phyloP scores from a whole-genome alignment of 2,888 invertebrate genomes.

The Encarsia formosa region DNA sequence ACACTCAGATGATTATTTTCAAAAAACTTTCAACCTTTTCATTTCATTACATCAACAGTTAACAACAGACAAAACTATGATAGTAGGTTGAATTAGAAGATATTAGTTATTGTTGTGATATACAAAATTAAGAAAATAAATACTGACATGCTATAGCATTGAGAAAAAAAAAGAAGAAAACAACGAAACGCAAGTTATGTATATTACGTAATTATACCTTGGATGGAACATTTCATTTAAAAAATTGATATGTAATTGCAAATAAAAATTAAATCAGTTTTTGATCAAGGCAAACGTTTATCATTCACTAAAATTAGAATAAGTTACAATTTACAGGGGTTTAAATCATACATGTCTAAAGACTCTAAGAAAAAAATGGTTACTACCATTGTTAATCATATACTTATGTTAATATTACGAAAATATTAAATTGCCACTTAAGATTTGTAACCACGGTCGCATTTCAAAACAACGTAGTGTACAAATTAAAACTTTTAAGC shows the following conservation, averaged over 20 bases:
- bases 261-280: conserved; percentile 17
- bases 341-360: too few species aligned
- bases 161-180: conserved; percentile 15
- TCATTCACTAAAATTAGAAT: conserved; percentile 13
- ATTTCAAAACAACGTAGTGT: too few species aligned
- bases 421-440: too few species aligned
- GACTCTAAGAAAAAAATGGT: too few species aligned
- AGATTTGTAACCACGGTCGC: too few species aligned
- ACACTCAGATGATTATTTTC: conserved; percentile 7
- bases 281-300: conserved; percentile 15
- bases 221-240: conserved; percentile 24
- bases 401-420: too few species aligned
- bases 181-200: too few species aligned
- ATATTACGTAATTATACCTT: conserved; percentile 16
- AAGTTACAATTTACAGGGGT: conserved; percentile 17
- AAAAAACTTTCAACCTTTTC: conserved; percentile 13
- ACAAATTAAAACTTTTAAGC: too few species aligned
- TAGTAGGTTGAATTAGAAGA: conserved; percentile 9
- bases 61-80: conserved; percentile 17
- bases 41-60: conserved; percentile 14
- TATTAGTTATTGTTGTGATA: conserved; percentile 6
- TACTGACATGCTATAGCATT: conserved; percentile 26
- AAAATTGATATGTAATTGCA: conserved; percentile 7
- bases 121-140: conserved; percentile 25
- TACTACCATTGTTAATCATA: too few species aligned